Conservation (phyloP, 2,888 invertebrate genomes). For the Allophyes oxyacanthae region DNA sequence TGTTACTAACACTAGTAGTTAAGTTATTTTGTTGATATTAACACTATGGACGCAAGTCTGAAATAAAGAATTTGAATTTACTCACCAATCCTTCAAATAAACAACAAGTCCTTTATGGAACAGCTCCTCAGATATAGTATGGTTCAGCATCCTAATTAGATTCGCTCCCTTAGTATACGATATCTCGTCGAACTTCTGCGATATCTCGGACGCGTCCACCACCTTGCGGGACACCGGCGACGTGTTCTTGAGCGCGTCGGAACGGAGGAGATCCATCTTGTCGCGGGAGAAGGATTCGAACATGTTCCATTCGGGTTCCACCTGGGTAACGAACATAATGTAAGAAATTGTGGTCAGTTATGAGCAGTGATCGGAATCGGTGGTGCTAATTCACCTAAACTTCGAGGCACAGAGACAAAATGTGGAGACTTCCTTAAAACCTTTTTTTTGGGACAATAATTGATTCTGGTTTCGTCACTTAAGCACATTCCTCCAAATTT, state of each 20-base stretch:
- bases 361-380: too few relatives aligned
- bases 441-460: too few relatives aligned
- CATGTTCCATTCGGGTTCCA: conserved; percentile 89
- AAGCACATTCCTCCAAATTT: too few relatives aligned
- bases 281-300: conserved; percentile 87
- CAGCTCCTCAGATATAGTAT: conserved; percentile 84
- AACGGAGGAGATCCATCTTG: conserved; percentile 87
- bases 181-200: conserved; percentile 90
- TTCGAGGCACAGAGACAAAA: too few relatives aligned
- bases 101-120: conserved; percentile 87
- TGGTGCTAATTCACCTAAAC: too few relatives aligned
- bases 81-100: conserved; percentile 89
- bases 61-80: too few relatives aligned
- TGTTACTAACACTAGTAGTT: too few relatives aligned
- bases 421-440: too few relatives aligned
- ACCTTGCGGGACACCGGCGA: conserved; percentile 88
- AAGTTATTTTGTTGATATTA: too few relatives aligned
- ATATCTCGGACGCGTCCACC: conserved; percentile 87
- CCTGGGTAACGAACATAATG: conserved; percentile 67
- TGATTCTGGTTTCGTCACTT: too few relatives aligned
- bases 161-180: conserved; percentile 89
- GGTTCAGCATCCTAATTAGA: conserved; percentile 90
- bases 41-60: too few relatives aligned
- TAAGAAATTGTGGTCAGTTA: too few relatives aligned
- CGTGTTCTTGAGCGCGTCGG: conserved; percentile 88